Evolutionary conservation across 1,140 invertebrate genomes (phyloP).

Genomic region (Lanistes nyassanus): DNA sequence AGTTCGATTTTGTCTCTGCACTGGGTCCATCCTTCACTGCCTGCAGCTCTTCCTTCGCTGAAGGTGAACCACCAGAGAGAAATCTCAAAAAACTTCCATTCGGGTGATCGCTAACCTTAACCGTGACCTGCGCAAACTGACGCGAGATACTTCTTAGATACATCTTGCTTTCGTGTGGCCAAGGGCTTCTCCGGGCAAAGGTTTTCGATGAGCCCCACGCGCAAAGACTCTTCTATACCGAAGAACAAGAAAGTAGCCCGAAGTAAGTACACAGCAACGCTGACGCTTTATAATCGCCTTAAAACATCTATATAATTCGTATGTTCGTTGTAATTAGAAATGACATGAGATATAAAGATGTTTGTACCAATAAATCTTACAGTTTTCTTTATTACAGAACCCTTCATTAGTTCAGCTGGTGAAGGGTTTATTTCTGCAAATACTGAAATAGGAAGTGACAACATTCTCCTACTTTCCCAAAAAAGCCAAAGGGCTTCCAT

Average conservation of each 20-base stretch:
- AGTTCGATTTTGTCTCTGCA: conserved; percentile 11
- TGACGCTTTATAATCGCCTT: no score
- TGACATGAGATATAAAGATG: no score
- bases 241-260: neutral
- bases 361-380: no score
- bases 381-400: no score
- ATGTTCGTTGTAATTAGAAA: no score
- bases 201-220: neutral
- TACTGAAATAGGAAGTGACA: no score
- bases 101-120: neutral
- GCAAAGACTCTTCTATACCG: conserved; percentile 9
- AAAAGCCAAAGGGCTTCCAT: no score
- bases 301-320: no score
- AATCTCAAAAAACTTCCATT: neutral
- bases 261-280: neutral
- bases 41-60: neutral
- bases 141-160: conserved; percentile 11
- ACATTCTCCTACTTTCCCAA: no score
- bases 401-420: no score
- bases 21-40: conserved; percentile 2
- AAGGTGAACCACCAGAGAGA: conserved; percentile 1
- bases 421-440: no score
- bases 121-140: neutral
- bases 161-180: neutral
- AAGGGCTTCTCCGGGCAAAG: neutral